These are phyloP conservation scores for Diaperis boleti DNA, from an alignment of 2,888 invertebrate species.

Conservation along the genomic window DNA sequence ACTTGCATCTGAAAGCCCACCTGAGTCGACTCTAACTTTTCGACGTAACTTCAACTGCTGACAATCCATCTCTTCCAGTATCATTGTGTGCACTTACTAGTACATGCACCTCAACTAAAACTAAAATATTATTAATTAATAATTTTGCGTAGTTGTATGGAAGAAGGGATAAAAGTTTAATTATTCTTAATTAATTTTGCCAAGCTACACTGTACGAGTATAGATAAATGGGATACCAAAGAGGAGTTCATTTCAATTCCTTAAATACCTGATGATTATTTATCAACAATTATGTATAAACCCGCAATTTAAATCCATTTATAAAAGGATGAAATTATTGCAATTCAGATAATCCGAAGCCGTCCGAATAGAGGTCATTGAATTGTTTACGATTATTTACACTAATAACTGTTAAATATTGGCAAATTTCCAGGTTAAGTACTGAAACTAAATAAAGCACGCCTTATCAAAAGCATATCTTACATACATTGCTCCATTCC, in stretches of 20 bases:
- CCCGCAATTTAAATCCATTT: too few relatives aligned
- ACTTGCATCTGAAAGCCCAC: constrained; percentile 34
- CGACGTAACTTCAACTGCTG: constrained; percentile 19
- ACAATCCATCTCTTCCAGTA: constrained; percentile 27
- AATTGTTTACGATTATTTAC: background rate
- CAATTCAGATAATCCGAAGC: too few relatives aligned
- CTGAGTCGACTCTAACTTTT: constrained; percentile 37
- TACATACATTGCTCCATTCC: background rate
- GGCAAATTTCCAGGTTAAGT: background rate
- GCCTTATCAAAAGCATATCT: background rate
- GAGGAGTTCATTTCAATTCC: too few relatives aligned
- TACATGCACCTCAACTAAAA: too few relatives aligned
- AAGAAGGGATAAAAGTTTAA: background rate
- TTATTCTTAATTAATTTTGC: background rate
- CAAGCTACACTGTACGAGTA: too few relatives aligned
- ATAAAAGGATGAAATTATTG: too few relatives aligned
- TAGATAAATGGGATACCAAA: too few relatives aligned
- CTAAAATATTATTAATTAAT: too few relatives aligned
- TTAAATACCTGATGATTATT: too few relatives aligned
- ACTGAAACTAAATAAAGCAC: background rate
- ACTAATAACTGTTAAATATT: background rate
- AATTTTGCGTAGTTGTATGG: too few relatives aligned
- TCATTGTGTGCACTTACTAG: background rate
- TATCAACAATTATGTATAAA: too few relatives aligned
- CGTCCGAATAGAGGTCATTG: background rate